These are phyloP conservation scores for Channa striata DNA, from an alignment of 2,797 vertebrate genomes.

Conservation along the genomic window DNA sequence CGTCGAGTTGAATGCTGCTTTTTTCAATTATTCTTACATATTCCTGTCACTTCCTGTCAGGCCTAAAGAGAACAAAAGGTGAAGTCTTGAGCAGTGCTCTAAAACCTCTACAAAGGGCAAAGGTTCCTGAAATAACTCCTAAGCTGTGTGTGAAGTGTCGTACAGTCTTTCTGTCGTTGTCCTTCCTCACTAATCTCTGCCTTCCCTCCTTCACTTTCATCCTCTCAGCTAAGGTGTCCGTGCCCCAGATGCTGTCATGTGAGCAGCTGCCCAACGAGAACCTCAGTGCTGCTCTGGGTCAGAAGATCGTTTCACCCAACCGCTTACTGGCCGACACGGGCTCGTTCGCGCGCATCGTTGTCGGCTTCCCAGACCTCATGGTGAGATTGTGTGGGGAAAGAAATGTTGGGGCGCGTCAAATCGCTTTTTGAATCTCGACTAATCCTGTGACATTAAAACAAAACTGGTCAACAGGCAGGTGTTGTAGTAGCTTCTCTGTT, in stretches of 20 bases:
- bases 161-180: neutral
- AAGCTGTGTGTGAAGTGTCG: too few species aligned
- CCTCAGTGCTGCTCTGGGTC: constrained; percentile 91
- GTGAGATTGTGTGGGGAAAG: constrained; percentile 78
- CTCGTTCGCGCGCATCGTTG: constrained; percentile 87
- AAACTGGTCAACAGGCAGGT: too few species aligned
- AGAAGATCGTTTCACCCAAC: constrained; percentile 95
- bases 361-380: constrained; percentile 97
- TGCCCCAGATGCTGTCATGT: constrained; percentile 88
- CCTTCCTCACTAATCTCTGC: neutral
- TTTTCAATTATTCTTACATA: constrained; percentile 13
- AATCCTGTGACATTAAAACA: too few species aligned
- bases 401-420: neutral
- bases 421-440: too few species aligned
- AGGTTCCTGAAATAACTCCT: neutral
- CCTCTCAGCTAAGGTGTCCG: constrained; percentile 72
- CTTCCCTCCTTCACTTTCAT: neutral
- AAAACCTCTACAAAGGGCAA: neutral
- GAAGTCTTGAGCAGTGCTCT: constrained; percentile 25
- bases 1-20: neutral
- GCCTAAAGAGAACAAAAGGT: neutral
- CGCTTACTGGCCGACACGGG: constrained; percentile 88
- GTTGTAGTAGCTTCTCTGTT: too few species aligned
- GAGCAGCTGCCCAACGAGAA: constrained; percentile 93
- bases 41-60: neutral